A percentile compares a stretch with the other conserved stretches of the same genome.
These are phyloP conservation scores for Scalopus aquaticus DNA, from an alignment of 2,113 vertebrate species.

Conservation along the genomic window DNA sequence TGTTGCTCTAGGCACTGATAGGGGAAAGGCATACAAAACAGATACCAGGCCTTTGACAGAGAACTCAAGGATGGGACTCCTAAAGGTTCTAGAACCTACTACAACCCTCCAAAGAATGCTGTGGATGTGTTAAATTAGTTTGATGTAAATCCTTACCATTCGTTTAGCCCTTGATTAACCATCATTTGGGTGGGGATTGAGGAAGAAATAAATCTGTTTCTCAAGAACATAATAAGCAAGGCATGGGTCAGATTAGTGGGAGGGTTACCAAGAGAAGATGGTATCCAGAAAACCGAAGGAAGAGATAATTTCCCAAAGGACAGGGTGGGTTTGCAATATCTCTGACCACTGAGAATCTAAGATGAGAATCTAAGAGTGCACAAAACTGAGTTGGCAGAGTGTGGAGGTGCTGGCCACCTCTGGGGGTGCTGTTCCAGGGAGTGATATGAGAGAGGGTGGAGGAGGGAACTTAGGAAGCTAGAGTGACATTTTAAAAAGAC, in stretches of 20 bases:
- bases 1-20: not conserved
- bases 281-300: not conserved
- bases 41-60: not conserved
- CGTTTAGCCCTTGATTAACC: not conserved
- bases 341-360: not conserved
- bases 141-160: not conserved
- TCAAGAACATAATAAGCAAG: conserved; percentile 27
- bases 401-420: not conserved
- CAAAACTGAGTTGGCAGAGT: not conserved
- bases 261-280: not conserved
- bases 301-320: conserved; percentile 21
- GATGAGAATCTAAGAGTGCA: not conserved
- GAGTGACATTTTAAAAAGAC: not conserved
- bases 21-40: not conserved
- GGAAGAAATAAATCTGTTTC: not conserved
- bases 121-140: not conserved
- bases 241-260: not conserved
- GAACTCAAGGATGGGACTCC: not conserved
- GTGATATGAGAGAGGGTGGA: no score
- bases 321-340: not conserved
- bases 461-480: not conserved
- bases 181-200: conserved; percentile 20
- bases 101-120: not conserved
- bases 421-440: not conserved
- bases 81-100: not conserved